These are phyloP conservation scores for Tichodroma muraria DNA, from an alignment of 2,113 vertebrate genomes.

Conservation along the genomic window DNA sequence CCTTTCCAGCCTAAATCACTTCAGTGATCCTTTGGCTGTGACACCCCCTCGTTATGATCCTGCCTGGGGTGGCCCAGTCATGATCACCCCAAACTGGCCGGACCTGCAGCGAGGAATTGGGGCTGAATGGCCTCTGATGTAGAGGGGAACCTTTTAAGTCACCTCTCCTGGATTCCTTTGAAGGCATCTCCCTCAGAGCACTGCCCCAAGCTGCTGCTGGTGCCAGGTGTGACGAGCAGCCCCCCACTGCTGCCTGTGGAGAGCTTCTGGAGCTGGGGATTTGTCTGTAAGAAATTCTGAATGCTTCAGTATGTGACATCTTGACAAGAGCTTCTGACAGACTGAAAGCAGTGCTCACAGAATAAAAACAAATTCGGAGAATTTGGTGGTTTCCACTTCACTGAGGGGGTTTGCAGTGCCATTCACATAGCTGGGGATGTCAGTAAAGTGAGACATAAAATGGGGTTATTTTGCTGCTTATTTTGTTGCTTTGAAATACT, in stretches of 20 bases:
- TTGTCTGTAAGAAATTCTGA: not conserved
- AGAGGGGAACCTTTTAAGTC: not conserved
- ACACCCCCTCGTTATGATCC: fast-evolving
- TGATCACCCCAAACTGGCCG: not conserved
- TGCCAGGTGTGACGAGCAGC: not conserved
- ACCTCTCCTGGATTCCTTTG: not conserved
- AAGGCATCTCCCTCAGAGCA: not conserved
- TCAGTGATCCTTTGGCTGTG: not conserved
- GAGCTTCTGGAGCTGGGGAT: not conserved
- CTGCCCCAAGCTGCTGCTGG: not conserved
- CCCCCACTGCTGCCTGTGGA: not conserved
- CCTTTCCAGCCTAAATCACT: not conserved
- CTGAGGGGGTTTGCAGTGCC: not conserved
- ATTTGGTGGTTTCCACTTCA: not conserved
- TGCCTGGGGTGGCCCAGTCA: not conserved
- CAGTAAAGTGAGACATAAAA: not conserved
- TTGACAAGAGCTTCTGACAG: not conserved
- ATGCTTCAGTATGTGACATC: not conserved
- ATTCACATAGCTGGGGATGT: not conserved
- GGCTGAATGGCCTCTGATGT: fast-evolving
- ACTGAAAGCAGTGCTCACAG: not conserved
- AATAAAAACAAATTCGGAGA: not conserved
- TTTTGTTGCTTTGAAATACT: not conserved
- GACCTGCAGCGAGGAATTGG: not conserved
- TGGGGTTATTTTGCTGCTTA: not conserved